Percentiles rank a stretch among this genome's conserved stretches.
These are phyloP conservation scores for Lacerta viridis DNA, from an alignment of 2,797 vertebrate species.

Conservation along the genomic window DNA sequence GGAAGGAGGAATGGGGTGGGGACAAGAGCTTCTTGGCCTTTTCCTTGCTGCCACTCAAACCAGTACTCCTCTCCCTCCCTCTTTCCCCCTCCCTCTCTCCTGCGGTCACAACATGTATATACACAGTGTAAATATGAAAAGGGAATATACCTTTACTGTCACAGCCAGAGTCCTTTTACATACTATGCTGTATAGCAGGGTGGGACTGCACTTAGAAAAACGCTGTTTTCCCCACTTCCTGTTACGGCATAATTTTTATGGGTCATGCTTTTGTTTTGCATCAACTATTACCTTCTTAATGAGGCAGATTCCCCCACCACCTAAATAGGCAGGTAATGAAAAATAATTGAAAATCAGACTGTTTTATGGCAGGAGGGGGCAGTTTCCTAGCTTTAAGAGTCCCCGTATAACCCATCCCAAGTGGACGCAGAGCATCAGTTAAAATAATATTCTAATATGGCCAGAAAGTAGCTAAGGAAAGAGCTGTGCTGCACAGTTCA, in stretches of 20 bases:
- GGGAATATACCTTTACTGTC: conserved; percentile 1
- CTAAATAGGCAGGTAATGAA: neutral
- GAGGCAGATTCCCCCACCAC: neutral
- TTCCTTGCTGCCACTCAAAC: conserved; percentile 38
- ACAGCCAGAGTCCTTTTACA: neutral
- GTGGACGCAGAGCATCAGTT: neutral
- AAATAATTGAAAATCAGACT: neutral
- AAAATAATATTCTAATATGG: neutral
- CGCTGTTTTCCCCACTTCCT: neutral
- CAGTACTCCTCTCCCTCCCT: accelerated
- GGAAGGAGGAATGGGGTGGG: conserved; percentile 59
- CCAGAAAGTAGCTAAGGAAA: neutral
- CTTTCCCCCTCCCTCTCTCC: neutral
- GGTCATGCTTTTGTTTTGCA: neutral
- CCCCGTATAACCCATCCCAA: neutral
- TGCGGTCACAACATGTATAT: neutral
- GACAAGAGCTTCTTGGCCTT: conserved; percentile 24
- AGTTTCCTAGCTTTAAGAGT: neutral
- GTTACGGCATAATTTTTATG: neutral
- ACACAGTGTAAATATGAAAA: conserved; percentile 6
- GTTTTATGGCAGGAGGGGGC: neutral
- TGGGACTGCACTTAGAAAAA: neutral
- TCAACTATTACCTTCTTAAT: neutral
- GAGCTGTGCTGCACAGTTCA: neutral
- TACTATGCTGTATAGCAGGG: neutral